Evolutionary conservation across 2,888 invertebrate genomes (phyloP), one percentile per base, ranked within the genome.

Genomic region (Volucella zonaria): DNA sequence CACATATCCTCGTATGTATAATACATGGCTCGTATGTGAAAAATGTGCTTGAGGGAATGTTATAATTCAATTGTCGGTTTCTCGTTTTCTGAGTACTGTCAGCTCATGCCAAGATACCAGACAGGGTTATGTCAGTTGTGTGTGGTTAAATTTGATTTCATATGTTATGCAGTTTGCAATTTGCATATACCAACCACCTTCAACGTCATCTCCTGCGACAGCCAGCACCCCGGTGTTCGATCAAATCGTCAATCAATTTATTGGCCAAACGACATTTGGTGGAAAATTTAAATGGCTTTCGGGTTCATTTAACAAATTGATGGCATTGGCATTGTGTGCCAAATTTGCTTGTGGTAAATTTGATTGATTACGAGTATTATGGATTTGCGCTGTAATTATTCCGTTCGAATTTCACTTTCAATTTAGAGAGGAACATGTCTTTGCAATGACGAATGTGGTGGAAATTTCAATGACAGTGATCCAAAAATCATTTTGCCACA

Each of bases 201-300:
- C 45, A 2, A 31, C 6, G 31, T 31, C 31, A 31, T 31, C 31
- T 31, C 12, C 11, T 12, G 14, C 52, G 52, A 45, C 45, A n/a
- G 12, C 11, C 45, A 11, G n/a, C 11, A 45, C 1, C 3, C 45
- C 8, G 11, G 9, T 43, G 42, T 1, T 15, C 77, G 11, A 71
- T 73, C 61, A 59, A 78, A 62, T 59, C 56, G 68, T 45, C 79
- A 47, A 68, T 82, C 74, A 40, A 52, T 58, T 82, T 78, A 40
- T 15, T 52, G 51, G 31, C 15, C 52, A 18, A 31, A 70, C 56
- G 45, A 66, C 9, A 54, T 56, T 66, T 66, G 54, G 54, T 31
- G 43, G 62, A 43, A 74, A 62, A 74, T 68, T 66, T 49, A 79
- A 79, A 74, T 75, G 58, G 56, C 47, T 78, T 70, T 70, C 52